phyloP scores from a whole-genome alignment of 2,888 invertebrate genomes.

The Beris chalybata region DNA sequence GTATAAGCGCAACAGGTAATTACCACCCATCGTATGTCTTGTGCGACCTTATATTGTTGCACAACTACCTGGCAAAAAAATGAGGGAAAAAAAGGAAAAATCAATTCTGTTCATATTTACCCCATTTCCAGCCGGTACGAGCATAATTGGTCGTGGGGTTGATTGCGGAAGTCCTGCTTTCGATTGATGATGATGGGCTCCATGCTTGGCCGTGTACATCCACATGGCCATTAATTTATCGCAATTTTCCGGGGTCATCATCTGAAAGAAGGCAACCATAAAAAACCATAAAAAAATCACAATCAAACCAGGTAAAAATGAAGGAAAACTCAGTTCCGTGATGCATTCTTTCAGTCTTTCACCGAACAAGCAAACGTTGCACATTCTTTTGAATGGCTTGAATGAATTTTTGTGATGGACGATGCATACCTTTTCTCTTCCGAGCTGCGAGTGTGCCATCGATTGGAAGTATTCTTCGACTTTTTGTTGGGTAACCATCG shows the following conservation, averaged over 20 bases:
- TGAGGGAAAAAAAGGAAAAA: no score
- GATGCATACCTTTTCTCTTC: slow-evolving; percentile 23
- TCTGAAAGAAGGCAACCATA: slow-evolving; percentile 38
- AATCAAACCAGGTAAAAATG: slow-evolving; percentile 19
- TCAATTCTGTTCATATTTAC: slow-evolving; percentile 37
- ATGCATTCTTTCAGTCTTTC: neutral
- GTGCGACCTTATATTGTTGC: no score
- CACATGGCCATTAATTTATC: slow-evolving; percentile 51
- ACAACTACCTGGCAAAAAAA: no score
- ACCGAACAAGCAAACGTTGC: neutral
- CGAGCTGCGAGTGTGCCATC: slow-evolving; percentile 33
- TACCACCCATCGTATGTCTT: no score
- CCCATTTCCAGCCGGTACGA: slow-evolving; percentile 50
- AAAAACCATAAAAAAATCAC: slow-evolving; percentile 26
- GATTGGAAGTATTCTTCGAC: slow-evolving; percentile 54
- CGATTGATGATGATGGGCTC: slow-evolving; percentile 9
- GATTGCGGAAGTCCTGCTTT: slow-evolving; percentile 20
- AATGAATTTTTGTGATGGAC: neutral
- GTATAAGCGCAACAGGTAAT: no score
- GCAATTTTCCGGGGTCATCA: slow-evolving; percentile 41
- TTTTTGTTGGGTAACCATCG: slow-evolving; percentile 47
- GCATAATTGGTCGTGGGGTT: slow-evolving; percentile 47
- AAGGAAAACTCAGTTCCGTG: neutral
- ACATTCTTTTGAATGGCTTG: slow-evolving; percentile 13
- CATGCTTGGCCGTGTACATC: slow-evolving; percentile 44